phyloP scores from a whole-genome alignment of 2,113 vertebrate species.

The Caranx melampygus region DNA sequence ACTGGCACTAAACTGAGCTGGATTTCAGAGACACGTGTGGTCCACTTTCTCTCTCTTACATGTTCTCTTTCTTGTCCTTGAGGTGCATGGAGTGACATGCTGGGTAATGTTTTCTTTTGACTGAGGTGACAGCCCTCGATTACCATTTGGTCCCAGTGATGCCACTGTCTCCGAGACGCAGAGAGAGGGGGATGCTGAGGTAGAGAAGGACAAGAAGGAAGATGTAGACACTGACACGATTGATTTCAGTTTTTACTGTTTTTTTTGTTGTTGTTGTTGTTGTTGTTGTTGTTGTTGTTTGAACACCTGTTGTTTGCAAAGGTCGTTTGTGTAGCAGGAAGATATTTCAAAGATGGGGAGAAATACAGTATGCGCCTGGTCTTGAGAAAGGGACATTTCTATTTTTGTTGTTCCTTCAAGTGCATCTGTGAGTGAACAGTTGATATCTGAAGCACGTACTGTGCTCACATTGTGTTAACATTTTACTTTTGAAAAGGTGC shows the following conservation, averaged over 20 bases:
- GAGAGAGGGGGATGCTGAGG: background rate
- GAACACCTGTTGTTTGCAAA: constrained; percentile 51
- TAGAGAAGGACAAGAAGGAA: constrained; percentile 3
- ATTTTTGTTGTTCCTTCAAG: constrained; percentile 15
- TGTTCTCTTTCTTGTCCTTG: constrained; percentile 9
- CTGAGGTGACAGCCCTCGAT: constrained; percentile 48
- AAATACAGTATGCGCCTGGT: constrained; percentile 32
- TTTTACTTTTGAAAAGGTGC: constrained; percentile 11
- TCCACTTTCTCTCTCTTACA: background rate
- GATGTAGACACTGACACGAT: constrained; percentile 24
- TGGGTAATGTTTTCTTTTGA: constrained; percentile 50
- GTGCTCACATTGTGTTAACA: background rate
- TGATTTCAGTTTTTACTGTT: constrained; percentile 37
- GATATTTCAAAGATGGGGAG: constrained; percentile 41
- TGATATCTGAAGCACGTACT: constrained; percentile 6
- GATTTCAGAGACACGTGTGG: background rate
- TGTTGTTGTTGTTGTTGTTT: background rate
- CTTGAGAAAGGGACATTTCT: constrained; percentile 36
- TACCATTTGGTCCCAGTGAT: constrained; percentile 52
- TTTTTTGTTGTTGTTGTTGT: constrained; percentile 4
- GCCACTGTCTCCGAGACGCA: constrained; percentile 24
- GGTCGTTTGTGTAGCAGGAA: constrained; percentile 35
- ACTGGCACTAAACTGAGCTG: background rate
- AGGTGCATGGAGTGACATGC: constrained; percentile 34
- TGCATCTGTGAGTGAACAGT: constrained; percentile 7